These are phyloP conservation scores for Anthopleura sola DNA, from an alignment of 64 coral and sea anemone genomes.

Conservation along the genomic window DNA sequence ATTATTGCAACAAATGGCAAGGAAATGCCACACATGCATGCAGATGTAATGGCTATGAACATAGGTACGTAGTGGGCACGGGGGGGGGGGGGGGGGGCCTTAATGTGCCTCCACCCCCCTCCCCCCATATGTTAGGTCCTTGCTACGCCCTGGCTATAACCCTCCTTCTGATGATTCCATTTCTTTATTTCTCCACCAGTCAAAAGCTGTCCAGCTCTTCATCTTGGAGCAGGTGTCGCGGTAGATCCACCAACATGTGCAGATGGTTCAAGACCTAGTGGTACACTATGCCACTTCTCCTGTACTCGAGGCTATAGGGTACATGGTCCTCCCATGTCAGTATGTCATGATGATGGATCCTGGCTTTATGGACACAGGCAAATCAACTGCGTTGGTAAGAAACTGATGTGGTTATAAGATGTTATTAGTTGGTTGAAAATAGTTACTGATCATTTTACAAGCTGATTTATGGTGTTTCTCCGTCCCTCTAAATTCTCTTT, in stretches of 20 bases:
- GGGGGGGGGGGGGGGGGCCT: no score
- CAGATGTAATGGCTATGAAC: no score
- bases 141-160: neutral
- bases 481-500: no score
- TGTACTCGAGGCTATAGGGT: slow-evolving; percentile 26
- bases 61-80: no score
- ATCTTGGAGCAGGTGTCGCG: neutral
- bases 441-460: no score
- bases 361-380: slow-evolving; percentile 31
- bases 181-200: neutral
- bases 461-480: no score
- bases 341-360: slow-evolving; percentile 28
- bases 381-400: slow-evolving; percentile 41
- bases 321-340: slow-evolving; percentile 21
- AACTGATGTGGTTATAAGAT: no score
- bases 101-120: no score
- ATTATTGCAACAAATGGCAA: no score
- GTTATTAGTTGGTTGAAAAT: no score
- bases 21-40: no score
- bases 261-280: slow-evolving; percentile 25
- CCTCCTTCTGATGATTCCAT: neutral
- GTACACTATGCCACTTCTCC: slow-evolving; percentile 32
- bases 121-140: no score
- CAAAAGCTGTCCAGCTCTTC: slow-evolving; percentile 14
- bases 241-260: slow-evolving; percentile 6